A percentile compares a stretch with the other conserved stretches of the same genome.
phyloP scores from a whole-genome alignment of 2,113 vertebrate genomes.

The Callocephalon fimbriatum region DNA sequence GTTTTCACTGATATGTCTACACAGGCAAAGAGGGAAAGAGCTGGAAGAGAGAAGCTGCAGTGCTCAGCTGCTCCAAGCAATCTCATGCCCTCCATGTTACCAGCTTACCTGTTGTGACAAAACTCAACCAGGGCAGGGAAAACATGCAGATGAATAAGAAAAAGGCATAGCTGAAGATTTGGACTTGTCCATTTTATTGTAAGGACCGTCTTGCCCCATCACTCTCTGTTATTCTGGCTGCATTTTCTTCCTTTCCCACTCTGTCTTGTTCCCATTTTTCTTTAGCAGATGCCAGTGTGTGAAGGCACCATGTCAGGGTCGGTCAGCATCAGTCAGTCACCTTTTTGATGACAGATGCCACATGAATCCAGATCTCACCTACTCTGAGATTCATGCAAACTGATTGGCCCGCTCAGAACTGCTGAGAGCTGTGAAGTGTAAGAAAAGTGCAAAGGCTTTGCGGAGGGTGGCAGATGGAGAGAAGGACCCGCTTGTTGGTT shows the following conservation, averaged over 20 bases:
- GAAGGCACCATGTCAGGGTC: not conserved
- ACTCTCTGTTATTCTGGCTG: not conserved
- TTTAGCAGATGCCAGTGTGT: not conserved
- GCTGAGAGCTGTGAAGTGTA: not conserved
- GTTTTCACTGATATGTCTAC: not conserved
- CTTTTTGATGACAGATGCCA: not conserved
- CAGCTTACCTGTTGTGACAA: not conserved
- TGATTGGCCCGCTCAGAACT: not conserved
- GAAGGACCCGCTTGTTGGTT: not conserved
- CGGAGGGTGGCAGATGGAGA: constrained; percentile 22
- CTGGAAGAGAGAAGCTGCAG: not conserved
- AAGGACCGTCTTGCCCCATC: not conserved
- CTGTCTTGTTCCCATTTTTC: not conserved
- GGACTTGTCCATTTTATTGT: not conserved
- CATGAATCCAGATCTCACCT: not conserved
- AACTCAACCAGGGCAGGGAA: not conserved
- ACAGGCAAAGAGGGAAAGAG: not conserved
- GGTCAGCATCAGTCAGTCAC: not conserved
- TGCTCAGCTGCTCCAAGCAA: not conserved
- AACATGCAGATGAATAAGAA: not conserved
- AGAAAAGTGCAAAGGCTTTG: not conserved
- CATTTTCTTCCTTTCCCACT: not conserved
- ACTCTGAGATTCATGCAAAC: not conserved
- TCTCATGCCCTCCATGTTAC: not conserved
- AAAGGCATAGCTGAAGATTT: not conserved